These are phyloP conservation scores for Laterallus jamaicensis DNA, from an alignment of 2,113 vertebrate species.

Conservation along the genomic window DNA sequence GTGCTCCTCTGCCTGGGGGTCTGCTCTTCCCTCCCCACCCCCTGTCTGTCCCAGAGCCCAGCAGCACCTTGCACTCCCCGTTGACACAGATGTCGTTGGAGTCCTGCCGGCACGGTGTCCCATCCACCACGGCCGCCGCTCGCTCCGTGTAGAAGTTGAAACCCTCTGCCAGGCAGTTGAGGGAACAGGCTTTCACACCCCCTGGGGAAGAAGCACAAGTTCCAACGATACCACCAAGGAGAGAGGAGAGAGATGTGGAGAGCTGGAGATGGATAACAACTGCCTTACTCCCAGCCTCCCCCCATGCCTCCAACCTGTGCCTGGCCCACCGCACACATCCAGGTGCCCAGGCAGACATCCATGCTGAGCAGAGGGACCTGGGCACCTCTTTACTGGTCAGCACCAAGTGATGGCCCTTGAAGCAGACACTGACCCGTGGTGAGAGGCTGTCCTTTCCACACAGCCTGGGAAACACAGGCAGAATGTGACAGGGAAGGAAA, in stretches of 20 bases:
- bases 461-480: not conserved
- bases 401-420: not conserved
- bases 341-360: not conserved
- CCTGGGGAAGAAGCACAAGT: slow-evolving; percentile 70
- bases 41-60: rapidly evolving
- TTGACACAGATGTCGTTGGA: slow-evolving; percentile 95
- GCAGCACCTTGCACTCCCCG: slow-evolving; percentile 93
- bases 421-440: rapidly evolving
- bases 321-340: not conserved
- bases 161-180: slow-evolving; percentile 95
- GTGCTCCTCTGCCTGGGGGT: rapidly evolving
- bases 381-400: not conserved
- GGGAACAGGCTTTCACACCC: slow-evolving; percentile 94
- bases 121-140: slow-evolving; percentile 92
- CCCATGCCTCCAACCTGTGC: rapidly evolving
- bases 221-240: not conserved
- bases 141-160: slow-evolving; percentile 99
- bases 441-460: not conserved
- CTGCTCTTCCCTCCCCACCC: not conserved
- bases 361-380: rapidly evolving
- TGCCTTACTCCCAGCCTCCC: not conserved
- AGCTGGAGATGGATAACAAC: not conserved
- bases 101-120: slow-evolving; percentile 89
- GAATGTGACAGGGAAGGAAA: not conserved
- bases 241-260: not conserved